These are phyloP conservation scores for Coboldia fuscipes DNA, from an alignment of 1,140 invertebrate species.

Conservation along the genomic window DNA sequence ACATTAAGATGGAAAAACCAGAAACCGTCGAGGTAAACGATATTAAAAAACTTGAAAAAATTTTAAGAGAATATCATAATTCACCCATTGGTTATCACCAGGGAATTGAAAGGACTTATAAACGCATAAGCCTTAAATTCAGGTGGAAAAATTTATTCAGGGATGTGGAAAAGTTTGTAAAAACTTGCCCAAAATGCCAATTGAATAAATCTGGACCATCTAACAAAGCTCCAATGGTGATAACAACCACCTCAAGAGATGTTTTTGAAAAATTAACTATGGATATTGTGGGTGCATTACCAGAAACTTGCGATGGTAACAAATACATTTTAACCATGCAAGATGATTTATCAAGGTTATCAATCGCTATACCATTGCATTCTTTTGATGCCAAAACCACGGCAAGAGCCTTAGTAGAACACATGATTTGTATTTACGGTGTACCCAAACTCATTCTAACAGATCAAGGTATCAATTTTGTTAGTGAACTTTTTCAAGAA, in stretches of 20 bases:
- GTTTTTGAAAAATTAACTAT: conserved; percentile 6
- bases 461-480: neutral
- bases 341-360: conserved; percentile 1
- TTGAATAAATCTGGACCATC: conserved; percentile 3
- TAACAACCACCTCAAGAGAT: conserved; percentile 6
- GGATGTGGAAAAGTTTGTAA: conserved; percentile 5
- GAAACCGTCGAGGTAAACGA: no score
- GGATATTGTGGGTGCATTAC: conserved; percentile 5
- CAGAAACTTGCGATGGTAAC: conserved; percentile 4
- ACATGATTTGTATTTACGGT: neutral
- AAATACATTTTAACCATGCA: conserved; percentile 6
- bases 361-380: conserved; percentile 1
- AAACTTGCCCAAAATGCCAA: conserved; percentile 7
- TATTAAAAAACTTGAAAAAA: no score
- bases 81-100: no score
- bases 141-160: conserved; percentile 7
- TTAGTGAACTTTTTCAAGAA: no score
- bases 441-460: neutral
- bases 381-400: neutral
- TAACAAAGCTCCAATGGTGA: conserved; percentile 7
- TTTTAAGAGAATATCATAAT: no score
- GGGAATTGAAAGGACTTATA: no score
- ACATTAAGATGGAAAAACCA: no score
- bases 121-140: no score
- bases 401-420: neutral